Conservation (phyloP, 2,113 vertebrate genomes). For the Leptosomus discolor region DNA sequence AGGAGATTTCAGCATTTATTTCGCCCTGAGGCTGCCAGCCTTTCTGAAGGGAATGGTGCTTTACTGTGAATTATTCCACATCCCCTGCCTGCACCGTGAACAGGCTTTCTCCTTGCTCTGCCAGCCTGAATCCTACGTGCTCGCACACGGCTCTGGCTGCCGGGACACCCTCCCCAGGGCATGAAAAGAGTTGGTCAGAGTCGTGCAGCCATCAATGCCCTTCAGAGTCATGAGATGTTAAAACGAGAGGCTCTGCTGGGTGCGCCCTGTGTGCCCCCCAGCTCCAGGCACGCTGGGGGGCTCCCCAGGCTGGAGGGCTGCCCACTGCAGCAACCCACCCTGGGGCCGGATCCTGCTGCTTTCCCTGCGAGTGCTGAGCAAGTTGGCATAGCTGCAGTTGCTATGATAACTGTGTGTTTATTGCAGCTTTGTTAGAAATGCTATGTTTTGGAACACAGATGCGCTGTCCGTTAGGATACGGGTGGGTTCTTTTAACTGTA, state of each 20-base stretch:
- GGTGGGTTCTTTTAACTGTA: neutral
- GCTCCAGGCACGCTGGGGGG: neutral
- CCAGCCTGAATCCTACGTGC: neutral
- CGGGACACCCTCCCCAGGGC: neutral
- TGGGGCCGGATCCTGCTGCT: neutral
- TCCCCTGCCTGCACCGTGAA: neutral
- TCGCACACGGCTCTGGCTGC: rapidly evolving
- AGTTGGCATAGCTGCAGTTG: rapidly evolving
- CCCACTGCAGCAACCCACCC: neutral
- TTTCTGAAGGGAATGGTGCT: slow-evolving; percentile 1
- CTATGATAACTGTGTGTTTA: neutral
- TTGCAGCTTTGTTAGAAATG: neutral
- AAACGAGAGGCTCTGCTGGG: neutral
- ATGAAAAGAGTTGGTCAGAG: rapidly evolving
- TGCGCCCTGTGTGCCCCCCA: rapidly evolving
- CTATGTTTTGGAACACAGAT: neutral
- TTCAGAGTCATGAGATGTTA: rapidly evolving
- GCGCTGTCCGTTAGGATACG: neutral
- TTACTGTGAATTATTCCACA: neutral
- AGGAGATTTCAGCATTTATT: slow-evolving; percentile 53
- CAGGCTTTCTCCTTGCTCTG: neutral
- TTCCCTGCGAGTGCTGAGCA: rapidly evolving
- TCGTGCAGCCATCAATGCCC: neutral
- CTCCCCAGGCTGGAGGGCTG: neutral
- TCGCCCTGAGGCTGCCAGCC: slow-evolving; percentile 22